Evolutionary conservation across 2,888 invertebrate species (phyloP).

Genomic region (Altica lythri): DNA sequence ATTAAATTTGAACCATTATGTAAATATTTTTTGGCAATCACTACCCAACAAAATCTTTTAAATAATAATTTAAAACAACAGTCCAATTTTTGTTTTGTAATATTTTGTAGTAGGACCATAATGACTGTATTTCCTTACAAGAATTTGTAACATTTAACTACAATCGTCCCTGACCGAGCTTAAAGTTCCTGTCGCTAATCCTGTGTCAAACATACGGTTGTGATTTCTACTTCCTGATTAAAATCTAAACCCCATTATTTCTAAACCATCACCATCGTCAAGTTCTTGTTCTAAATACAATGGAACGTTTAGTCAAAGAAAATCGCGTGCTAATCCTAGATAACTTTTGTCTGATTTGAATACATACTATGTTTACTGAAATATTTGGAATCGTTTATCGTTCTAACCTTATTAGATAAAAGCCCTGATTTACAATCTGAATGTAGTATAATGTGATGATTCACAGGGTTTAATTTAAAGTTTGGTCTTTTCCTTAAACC

Average conservation of each 20-base stretch:
- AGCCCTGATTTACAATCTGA: no score
- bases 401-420: slow-evolving; percentile 22
- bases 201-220: neutral
- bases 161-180: slow-evolving; percentile 1
- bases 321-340: slow-evolving; percentile 6
- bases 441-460: no score
- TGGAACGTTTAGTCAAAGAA: slow-evolving; percentile 4
- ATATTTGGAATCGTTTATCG: slow-evolving; percentile 17
- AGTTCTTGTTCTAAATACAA: neutral
- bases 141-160: neutral
- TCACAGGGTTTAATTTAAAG: no score
- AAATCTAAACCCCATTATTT: slow-evolving; percentile 3
- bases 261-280: slow-evolving; percentile 4
- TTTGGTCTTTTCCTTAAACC: no score
- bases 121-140: no score
- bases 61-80: no score
- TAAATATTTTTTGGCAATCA: no score
- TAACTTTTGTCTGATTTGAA: slow-evolving; percentile 19
- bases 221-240: slow-evolving; percentile 7
- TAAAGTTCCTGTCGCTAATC: neutral
- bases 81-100: no score
- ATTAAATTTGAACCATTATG: no score
- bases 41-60: no score
- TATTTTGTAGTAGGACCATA: no score
- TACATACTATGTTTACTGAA: slow-evolving; percentile 8